Evolutionary conservation across 1,140 invertebrate genomes (phyloP).

Genomic region (Thereuonema tuberculata): DNA sequence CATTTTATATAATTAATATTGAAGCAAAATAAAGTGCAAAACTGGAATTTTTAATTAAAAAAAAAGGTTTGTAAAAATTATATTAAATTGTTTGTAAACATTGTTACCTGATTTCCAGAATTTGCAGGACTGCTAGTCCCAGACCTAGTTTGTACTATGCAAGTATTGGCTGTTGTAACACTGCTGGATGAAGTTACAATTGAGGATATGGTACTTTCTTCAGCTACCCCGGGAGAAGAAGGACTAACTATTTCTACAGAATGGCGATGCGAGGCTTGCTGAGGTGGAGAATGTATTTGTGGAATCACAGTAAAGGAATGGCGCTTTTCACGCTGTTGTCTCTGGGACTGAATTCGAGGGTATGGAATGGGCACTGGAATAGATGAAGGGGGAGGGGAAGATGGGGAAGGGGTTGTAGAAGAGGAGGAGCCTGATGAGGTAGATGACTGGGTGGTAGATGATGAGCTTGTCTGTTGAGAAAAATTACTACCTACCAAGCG

Average conservation of each 20-base stretch:
- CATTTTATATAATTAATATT: too few relatives aligned
- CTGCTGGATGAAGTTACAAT: too few relatives aligned
- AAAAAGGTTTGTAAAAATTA: too few relatives aligned
- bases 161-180: not conserved
- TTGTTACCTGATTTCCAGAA: too few relatives aligned
- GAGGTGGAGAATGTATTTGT: conserved; percentile 12
- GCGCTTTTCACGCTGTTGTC: conserved; percentile 21
- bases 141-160: not conserved
- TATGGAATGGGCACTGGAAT: conserved; percentile 11
- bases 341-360: not conserved
- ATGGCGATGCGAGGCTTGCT: conserved; percentile 4
- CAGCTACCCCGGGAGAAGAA: not conserved
- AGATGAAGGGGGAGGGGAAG: conserved; percentile 13
- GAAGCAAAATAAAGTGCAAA: too few relatives aligned
- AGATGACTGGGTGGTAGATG: conserved; percentile 10
- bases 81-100: too few relatives aligned
- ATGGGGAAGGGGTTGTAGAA: conserved; percentile 29
- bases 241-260: conserved; percentile 13
- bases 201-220: too few relatives aligned
- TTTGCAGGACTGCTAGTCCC: not conserved
- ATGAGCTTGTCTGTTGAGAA: conserved; percentile 28
- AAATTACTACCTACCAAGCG: conserved; percentile 19
- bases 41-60: too few relatives aligned
- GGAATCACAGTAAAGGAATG: conserved; percentile 25
- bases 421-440: conserved; percentile 33